These are phyloP conservation scores for Drosophila subquinaria DNA, from an alignment of 2,888 invertebrate species.

Conservation along the genomic window DNA sequence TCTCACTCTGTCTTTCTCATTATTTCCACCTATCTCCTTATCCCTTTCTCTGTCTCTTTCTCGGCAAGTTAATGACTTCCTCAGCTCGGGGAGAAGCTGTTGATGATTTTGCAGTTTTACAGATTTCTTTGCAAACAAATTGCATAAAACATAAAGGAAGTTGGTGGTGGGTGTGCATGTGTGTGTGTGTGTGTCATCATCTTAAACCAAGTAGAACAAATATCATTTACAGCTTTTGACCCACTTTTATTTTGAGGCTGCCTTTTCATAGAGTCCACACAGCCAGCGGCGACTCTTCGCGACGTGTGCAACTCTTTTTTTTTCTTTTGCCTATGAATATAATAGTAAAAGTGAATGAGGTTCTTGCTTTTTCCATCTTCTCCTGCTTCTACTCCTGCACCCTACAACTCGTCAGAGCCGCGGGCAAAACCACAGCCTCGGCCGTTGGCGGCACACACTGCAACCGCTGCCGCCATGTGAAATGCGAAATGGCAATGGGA, in stretches of 20 bases:
- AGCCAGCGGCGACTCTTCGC: constrained; percentile 59
- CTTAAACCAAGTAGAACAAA: constrained; percentile 80
- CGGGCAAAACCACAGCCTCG: constrained; percentile 48
- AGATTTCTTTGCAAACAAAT: constrained; percentile 46
- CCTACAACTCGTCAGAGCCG: not conserved
- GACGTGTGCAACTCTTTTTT: constrained; percentile 61
- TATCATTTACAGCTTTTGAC: constrained; percentile 81
- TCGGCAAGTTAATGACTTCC: constrained; percentile 52
- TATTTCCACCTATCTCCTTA: not conserved
- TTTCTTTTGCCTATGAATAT: constrained; percentile 68
- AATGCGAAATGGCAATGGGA: constrained; percentile 54
- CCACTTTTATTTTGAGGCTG: constrained; percentile 73
- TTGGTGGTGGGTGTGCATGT: constrained; percentile 10
- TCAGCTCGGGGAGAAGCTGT: constrained; percentile 1
- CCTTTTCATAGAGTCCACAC: constrained; percentile 59
- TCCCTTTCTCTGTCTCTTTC: not conserved
- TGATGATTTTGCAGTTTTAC: constrained; percentile 57
- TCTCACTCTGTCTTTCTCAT: not conserved
- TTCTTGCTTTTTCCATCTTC: constrained; percentile 23
- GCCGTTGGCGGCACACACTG: constrained; percentile 56
- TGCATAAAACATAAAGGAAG: constrained; percentile 42
- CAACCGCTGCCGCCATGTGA: constrained; percentile 24
- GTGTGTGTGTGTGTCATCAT: constrained; percentile 43
- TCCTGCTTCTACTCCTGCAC: constrained; percentile 1
- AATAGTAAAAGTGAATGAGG: constrained; percentile 78